Base-by-base conservation (phyloP, 2,113 vertebrate species). In the Calonectris borealis region DNA sequence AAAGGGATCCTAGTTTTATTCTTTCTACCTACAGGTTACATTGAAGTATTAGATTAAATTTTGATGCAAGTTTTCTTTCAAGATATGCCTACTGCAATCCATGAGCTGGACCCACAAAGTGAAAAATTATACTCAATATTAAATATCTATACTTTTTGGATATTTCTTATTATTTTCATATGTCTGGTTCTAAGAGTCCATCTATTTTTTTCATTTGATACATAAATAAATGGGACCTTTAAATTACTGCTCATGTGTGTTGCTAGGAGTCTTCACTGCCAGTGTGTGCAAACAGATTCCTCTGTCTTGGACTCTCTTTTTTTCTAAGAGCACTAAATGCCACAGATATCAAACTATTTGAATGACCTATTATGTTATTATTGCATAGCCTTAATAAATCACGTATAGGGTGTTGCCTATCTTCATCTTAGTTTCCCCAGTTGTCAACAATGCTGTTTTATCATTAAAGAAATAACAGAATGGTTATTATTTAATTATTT, bases 221-320 rank as follows among this genome's bases (percentile, higher is more conserved):
- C 7, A 29, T 14, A 57, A 57, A 57, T 77, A 46, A 55, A 64
- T 13, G 6, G 5, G 11, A 65, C 9, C 20, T 61, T 69, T 38
- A 42, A 84, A 42, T n/a, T 65, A 42, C 7, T 49, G 5, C 2
- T 64, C 1, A 0, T 42, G 2, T 70, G 2, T 34, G 4, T 32
- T 86, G 26, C 46, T 73, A 52, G 4, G 7, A 62, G 21, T 49
- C 26, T 71, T 77, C 24, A 24, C 14, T 72, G 36, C 2, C 13
- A 57, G 2, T 31, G 5, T 32, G 76, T 17, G 18, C 21, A 54
- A 88, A 38, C 10, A 80, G 7, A 57, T 46, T 71, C 25, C 18
- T 83, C 31, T 25, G 16, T 77, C 21, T 66, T 46, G 4, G 17
- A 51, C 12, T 49, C 8, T 22, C 2, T 21, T 7, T 61, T 93